Percentiles rank a stretch among this genome's conserved stretches.
Conservation (phyloP, 2,797 vertebrate genomes). For the Simalia tracyae region DNA sequence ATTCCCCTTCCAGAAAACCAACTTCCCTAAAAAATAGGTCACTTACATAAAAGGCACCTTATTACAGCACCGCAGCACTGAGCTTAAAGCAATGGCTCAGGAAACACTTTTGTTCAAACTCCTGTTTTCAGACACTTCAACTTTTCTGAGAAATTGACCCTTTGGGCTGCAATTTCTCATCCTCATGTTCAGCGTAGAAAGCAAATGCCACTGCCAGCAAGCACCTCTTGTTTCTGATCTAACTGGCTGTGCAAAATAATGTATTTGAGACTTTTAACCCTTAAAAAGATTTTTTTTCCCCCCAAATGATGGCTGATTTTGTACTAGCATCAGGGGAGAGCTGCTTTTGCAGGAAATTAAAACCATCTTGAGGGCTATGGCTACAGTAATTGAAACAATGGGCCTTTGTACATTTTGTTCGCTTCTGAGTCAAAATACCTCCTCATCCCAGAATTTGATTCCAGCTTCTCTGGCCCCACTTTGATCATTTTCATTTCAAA, state of each 20-base stretch:
- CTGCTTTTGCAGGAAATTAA: background rate
- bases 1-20: conserved; percentile 63
- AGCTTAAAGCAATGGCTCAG: conserved; percentile 56
- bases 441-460: background rate
- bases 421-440: background rate
- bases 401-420: background rate
- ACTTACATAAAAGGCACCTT: conserved; percentile 74
- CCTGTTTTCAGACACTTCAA: conserved; percentile 53
- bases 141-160: conserved; percentile 68
- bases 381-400: conserved; percentile 4
- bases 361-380: background rate
- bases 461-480: background rate
- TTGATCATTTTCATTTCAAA: background rate
- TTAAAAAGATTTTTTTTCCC: background rate
- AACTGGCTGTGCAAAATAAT: conserved; percentile 31
- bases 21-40: conserved; percentile 73
- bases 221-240: conserved; percentile 17
- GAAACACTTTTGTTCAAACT: conserved; percentile 57
- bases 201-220: conserved; percentile 50
- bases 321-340: rapidly evolving
- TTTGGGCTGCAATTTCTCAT: conserved; percentile 66
- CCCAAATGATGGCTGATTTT: background rate
- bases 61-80: conserved; percentile 61
- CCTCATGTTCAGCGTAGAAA: conserved; percentile 42
- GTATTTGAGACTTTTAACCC: conserved; percentile 29